Evolutionary conservation across 1,140 invertebrate genomes (phyloP).

Genomic region (Archivesica marissinica): DNA sequence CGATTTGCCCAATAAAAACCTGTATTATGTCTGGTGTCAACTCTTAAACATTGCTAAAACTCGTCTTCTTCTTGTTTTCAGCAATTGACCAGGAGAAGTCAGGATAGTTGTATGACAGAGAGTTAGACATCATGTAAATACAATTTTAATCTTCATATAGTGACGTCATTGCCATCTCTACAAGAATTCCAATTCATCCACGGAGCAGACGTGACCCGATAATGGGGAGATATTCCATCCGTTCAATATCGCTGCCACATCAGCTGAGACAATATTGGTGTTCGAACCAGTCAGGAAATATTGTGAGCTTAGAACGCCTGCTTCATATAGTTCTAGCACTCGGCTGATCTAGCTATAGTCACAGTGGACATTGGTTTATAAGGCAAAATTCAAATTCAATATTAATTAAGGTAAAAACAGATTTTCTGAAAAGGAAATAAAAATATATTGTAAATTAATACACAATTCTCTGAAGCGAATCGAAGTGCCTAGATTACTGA

Average conservation of each 20-base stretch:
- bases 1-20: no score
- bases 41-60: no score
- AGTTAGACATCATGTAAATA: not conserved
- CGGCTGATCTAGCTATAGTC: not conserved
- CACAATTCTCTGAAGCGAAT: not conserved
- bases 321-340: not conserved
- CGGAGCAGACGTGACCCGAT: not conserved
- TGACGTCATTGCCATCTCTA: slow-evolving; percentile 21
- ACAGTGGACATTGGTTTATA: not conserved
- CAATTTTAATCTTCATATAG: not conserved
- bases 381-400: not conserved
- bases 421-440: not conserved
- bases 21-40: no score
- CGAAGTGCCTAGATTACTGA: not conserved
- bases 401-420: not conserved
- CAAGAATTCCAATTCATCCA: slow-evolving; percentile 51
- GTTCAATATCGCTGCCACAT: not conserved
- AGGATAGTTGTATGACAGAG: not conserved
- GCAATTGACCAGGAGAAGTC: slow-evolving; percentile 60
- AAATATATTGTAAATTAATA: not conserved
- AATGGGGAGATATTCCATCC: not conserved
- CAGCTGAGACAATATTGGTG: not conserved
- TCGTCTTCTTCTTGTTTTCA: slow-evolving; percentile 28
- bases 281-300: not conserved
- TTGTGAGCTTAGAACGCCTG: not conserved